phyloP scores from a whole-genome alignment of 2,113 vertebrate species.

The Cheirogaleus medius region DNA sequence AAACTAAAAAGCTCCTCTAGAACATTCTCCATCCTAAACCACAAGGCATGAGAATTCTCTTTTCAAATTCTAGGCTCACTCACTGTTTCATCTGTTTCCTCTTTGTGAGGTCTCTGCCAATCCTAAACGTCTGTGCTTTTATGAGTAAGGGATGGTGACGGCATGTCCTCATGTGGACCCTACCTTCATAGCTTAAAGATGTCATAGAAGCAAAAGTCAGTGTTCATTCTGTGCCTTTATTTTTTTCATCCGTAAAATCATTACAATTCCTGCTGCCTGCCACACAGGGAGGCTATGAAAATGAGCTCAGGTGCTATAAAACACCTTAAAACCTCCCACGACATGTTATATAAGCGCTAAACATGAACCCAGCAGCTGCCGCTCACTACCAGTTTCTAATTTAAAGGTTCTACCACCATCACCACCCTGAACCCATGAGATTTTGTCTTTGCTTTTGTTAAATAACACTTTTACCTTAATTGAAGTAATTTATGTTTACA shows the following conservation, averaged over 20 bases:
- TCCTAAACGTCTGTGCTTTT: not conserved
- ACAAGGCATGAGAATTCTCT: not conserved
- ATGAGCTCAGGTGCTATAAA: not conserved
- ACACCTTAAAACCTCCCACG: not conserved
- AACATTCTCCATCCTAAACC: not conserved
- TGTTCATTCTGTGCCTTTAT: not conserved
- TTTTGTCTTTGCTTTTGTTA: not conserved
- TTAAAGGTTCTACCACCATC: not conserved
- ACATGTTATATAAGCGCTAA: slow-evolving; percentile 20
- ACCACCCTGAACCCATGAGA: not conserved
- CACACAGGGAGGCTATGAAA: not conserved
- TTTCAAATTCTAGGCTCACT: not conserved
- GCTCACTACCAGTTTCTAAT: not conserved
- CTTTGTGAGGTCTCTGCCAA: not conserved
- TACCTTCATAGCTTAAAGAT: not conserved
- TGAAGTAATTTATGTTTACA: not conserved
- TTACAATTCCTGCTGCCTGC: not conserved
- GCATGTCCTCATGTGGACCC: not conserved
- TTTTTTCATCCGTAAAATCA: not conserved
- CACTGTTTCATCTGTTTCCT: not conserved
- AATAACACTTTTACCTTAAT: not conserved
- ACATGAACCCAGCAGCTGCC: not conserved
- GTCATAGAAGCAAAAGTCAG: not conserved
- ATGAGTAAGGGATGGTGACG: not conserved
- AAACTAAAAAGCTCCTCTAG: not conserved